Conservation (phyloP, 1,140 invertebrate genomes). For the Camponotus floridanus region DNA sequence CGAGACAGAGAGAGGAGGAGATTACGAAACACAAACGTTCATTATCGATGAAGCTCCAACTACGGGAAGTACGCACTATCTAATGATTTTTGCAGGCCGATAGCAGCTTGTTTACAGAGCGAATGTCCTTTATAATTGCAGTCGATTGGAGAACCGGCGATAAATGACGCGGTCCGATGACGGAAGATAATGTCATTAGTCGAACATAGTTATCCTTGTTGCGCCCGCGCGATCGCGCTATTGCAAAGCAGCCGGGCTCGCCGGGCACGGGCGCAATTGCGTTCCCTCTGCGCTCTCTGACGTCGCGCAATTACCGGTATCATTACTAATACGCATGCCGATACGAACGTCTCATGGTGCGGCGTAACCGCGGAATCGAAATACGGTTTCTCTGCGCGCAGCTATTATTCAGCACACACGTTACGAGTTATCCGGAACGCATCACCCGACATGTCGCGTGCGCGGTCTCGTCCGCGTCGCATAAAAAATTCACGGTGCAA, state of each 20-base stretch:
- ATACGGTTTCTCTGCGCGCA: too few relatives aligned
- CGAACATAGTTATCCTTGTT: neutral
- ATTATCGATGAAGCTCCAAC: neutral
- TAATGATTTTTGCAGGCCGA: neutral
- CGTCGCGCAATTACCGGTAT: conserved; percentile 39
- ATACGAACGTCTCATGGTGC: conserved; percentile 7
- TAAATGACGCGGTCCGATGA: conserved; percentile 49
- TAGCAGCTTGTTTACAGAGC: conserved; percentile 6
- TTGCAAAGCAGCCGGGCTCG: neutral
- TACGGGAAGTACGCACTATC: neutral
- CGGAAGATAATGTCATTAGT: conserved; percentile 51
- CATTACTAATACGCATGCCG: conserved; percentile 32
- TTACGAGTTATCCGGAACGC: conserved; percentile 48
- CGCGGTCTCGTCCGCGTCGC: neutral
- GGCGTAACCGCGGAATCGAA: conserved; percentile 18
- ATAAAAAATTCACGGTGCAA: conserved; percentile 70
- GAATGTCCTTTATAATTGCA: conserved; percentile 45
- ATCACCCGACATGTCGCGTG: conserved; percentile 31
- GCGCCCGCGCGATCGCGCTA: neutral
- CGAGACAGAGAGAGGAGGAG: too few relatives aligned
- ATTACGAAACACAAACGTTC: neutral
- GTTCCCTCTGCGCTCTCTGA: neutral
- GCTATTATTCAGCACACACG: conserved; percentile 25
- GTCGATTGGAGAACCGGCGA: conserved; percentile 30
- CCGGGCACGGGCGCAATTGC: conserved; percentile 3